Conservation (phyloP, 2,113 vertebrate species). For the Otocyon megalotis region DNA sequence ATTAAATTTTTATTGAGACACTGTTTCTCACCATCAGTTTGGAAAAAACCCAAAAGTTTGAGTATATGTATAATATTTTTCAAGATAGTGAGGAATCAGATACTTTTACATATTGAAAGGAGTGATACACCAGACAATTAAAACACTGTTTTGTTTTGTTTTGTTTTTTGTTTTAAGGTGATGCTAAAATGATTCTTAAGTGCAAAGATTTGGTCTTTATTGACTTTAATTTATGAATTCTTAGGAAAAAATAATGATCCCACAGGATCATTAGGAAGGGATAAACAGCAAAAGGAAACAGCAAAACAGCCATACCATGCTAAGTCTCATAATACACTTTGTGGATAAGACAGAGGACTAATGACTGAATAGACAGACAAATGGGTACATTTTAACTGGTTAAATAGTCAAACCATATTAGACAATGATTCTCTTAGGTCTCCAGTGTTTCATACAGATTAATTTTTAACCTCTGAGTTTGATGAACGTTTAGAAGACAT, state of each 20-base stretch:
- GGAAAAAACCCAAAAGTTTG: neutral
- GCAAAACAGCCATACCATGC: neutral
- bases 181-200: slow-evolving; percentile 21
- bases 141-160: neutral
- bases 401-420: neutral
- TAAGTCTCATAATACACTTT: neutral
- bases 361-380: neutral
- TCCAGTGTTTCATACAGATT: neutral
- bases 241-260: slow-evolving; percentile 24
- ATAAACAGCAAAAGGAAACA: neutral
- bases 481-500: neutral
- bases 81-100: neutral
- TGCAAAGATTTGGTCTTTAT: neutral
- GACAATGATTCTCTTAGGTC: neutral
- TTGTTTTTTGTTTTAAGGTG: neutral
- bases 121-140: neutral
- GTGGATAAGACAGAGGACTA: neutral
- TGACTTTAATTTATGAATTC: neutral
- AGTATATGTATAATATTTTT: neutral
- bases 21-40: neutral
- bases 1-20: neutral
- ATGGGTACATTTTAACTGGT: neutral
- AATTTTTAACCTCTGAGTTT: slow-evolving; percentile 50
- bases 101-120: slow-evolving; percentile 1
- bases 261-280: neutral